Conservation (phyloP, 2,888 invertebrate species). For the Gnatocerus cornutus region DNA sequence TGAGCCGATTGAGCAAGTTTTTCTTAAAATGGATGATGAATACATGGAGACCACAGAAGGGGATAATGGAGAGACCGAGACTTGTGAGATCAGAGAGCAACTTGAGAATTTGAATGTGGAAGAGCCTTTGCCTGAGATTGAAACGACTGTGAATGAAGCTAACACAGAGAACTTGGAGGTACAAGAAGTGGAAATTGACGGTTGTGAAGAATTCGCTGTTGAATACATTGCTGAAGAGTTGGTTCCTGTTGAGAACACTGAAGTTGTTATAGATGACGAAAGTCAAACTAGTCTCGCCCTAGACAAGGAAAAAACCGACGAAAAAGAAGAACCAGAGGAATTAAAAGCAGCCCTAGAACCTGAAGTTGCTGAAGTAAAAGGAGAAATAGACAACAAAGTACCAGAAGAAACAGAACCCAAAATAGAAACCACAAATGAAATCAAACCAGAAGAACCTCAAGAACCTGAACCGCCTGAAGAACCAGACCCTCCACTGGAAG, state of each 20-base stretch:
- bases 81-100: conserved; percentile 47
- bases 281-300: conserved; percentile 8
- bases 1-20: conserved; percentile 19
- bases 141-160: conserved; percentile 13
- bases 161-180: conserved; percentile 51
- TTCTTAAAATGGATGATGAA: conserved; percentile 27
- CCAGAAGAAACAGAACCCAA: conserved; percentile 13
- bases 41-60: conserved; percentile 30
- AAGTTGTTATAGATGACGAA: conserved; percentile 48
- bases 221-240: conserved; percentile 61
- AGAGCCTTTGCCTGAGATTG: background rate
- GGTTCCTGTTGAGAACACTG: conserved; percentile 49
- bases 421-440: background rate
- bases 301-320: conserved; percentile 13
- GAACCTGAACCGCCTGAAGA: background rate
- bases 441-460: background rate
- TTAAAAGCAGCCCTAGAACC: conserved; percentile 26
- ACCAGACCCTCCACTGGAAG: conserved; percentile 23
- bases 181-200: conserved; percentile 41
- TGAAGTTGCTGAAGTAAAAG: background rate
- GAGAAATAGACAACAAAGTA: conserved; percentile 22
- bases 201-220: conserved; percentile 53
- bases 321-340: conserved; percentile 37
- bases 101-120: conserved; percentile 47
- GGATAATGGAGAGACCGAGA: conserved; percentile 24